Evolutionary conservation across 1,140 invertebrate genomes (phyloP).

Genomic region (Cydia pomonella): DNA sequence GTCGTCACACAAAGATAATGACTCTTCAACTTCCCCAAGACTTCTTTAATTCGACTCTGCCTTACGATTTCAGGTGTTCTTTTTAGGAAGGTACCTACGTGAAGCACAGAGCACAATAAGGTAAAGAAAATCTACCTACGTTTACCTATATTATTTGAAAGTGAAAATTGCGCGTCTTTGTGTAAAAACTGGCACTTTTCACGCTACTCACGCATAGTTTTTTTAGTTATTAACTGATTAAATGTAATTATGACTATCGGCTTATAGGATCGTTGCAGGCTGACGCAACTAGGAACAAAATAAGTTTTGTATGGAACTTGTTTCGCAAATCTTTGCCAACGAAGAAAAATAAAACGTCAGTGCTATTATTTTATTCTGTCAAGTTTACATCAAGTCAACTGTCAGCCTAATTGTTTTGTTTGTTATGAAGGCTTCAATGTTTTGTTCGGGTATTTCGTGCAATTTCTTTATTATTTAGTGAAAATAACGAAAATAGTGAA

Average conservation of each 20-base stretch:
- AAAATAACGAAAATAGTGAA: no score
- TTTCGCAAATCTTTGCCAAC: no score
- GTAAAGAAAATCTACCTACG: neutral
- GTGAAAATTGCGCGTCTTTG: neutral
- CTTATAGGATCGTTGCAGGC: neutral
- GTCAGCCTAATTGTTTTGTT: no score
- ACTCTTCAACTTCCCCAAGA: neutral
- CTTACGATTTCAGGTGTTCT: neutral
- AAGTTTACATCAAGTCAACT: no score
- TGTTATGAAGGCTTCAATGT: no score
- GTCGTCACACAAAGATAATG: conserved; percentile 11
- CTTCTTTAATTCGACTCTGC: neutral
- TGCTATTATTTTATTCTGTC: no score
- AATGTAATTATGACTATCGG: neutral
- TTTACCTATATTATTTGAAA: neutral
- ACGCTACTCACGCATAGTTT: neutral
- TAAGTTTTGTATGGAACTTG: no score
- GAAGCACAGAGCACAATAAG: neutral
- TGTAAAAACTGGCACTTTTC: neutral
- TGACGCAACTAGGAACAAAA: no score
- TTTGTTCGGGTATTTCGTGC: no score
- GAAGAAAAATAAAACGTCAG: no score
- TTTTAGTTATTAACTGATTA: neutral
- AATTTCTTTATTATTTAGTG: no score
- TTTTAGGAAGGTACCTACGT: neutral